Base-by-base conservation (phyloP, 2,888 invertebrate species). In the Synergus japonicus region DNA sequence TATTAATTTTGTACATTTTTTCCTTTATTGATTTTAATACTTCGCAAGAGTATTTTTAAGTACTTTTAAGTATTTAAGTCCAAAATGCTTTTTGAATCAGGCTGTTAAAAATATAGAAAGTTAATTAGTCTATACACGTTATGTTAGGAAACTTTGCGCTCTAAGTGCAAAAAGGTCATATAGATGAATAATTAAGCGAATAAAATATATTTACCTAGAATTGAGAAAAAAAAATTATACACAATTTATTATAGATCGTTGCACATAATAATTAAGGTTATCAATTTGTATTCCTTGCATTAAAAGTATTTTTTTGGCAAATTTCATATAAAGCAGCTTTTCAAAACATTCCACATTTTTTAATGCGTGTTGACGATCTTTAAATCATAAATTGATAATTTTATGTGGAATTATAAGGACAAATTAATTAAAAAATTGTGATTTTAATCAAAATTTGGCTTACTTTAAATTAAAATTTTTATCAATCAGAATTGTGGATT, bases 1-100 rank as follows among this genome's bases (percentile, higher is more conserved):
- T 66, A 44, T 66, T 66, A 66, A 66, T 66, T 66, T 66, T 73
- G 73, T 73, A 54, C 29, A 73, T 73, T 37, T 58, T n/a, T 44
- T 66, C n/a, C 10, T 44, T 46, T 46, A 18, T 67, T 67, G 18
- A 43, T 43, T 66, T 44, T 46, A 46, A 13, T 13, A 18, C 22
- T 67, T 22, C 18, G 22, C 13, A 67, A 67, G 44, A 67, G 4
- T 22, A 60, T 60, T 22, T 60, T 60, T 12, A 63, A 63, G 63
- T 29, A 13, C 13, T 37, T 22, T 29, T 29, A 44, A 43, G 41
- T 66, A 37, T 66, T 43, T 66, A 66, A 44, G 5, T 22, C 46
- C 13, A 67, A 43, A 67, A 43, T 41, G 12, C 41, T 66, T 66
- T 69, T 15, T 73, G 41, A 54, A n/a, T 12, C 37, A 54, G 37